Evolutionary conservation across 1,140 invertebrate species (phyloP).

Genomic region (Drosophila nikananu): DNA sequence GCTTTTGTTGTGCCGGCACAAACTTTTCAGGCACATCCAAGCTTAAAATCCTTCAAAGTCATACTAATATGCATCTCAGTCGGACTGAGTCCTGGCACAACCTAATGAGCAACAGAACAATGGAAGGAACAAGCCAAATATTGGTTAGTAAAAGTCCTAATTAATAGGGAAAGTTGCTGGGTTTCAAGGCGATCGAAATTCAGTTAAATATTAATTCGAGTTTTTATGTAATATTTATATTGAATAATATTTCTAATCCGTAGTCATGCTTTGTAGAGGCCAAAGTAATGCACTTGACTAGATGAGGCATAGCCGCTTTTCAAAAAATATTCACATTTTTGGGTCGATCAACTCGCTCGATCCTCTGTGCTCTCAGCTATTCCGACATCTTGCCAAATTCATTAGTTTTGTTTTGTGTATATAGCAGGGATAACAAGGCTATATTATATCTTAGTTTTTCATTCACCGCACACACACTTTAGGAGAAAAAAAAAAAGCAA

Average conservation of each 20-base stretch:
- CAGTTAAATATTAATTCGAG: not conserved
- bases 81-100: not conserved
- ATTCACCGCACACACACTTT: not conserved
- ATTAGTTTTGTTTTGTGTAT: constrained; percentile 60
- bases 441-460: not conserved
- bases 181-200: not conserved
- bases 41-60: not conserved
- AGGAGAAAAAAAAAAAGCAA: constrained; percentile 10
- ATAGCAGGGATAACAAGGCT: not conserved
- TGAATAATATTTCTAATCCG: too few species aligned
- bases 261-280: constrained; percentile 25
- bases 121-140: not conserved
- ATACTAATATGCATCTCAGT: constrained; percentile 1
- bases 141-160: not conserved
- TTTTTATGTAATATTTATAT: too few species aligned
- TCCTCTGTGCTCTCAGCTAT: constrained; percentile 79
- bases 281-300: constrained; percentile 84
- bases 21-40: not conserved
- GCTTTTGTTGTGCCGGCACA: constrained; percentile 42
- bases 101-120: not conserved
- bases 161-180: not conserved
- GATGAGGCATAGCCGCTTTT: constrained; percentile 84
- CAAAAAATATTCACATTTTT: constrained; percentile 32
- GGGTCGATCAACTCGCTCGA: constrained; percentile 58
- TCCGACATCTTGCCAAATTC: constrained; percentile 85